Conservation (phyloP, 2,797 vertebrate species). For the Tarsius wallacei region DNA sequence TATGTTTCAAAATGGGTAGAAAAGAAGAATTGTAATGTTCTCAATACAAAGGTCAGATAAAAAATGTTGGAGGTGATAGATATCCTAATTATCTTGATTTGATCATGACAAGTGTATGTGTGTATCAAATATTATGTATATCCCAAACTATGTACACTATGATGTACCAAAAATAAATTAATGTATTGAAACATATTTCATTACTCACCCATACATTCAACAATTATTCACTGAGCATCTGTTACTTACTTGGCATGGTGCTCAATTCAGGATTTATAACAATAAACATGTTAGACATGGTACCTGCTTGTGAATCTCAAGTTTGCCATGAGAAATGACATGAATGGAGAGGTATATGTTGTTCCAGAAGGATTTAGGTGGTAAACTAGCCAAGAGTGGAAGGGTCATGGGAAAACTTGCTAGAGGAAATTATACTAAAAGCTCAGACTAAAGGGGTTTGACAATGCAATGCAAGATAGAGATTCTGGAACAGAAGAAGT, state of each 20-base stretch:
- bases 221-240: background rate
- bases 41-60: background rate
- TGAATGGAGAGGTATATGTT: background rate
- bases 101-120: background rate
- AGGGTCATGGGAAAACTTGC: background rate
- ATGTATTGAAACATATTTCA: background rate
- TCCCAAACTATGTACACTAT: too few relatives aligned
- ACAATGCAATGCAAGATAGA: background rate
- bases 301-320: background rate
- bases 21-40: background rate
- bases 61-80: background rate
- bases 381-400: background rate
- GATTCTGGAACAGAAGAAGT: background rate
- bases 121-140: too few relatives aligned
- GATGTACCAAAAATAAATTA: background rate
- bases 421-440: constrained; percentile 9
- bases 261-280: background rate
- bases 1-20: background rate
- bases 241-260: background rate
- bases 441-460: background rate
- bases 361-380: background rate
- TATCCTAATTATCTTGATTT: background rate
- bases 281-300: background rate
- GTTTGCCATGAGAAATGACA: background rate
- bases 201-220: background rate